Percentiles rank a stretch among this genome's conserved stretches.
Conservation (phyloP, 2,113 vertebrate genomes). For the Gobius niger region DNA sequence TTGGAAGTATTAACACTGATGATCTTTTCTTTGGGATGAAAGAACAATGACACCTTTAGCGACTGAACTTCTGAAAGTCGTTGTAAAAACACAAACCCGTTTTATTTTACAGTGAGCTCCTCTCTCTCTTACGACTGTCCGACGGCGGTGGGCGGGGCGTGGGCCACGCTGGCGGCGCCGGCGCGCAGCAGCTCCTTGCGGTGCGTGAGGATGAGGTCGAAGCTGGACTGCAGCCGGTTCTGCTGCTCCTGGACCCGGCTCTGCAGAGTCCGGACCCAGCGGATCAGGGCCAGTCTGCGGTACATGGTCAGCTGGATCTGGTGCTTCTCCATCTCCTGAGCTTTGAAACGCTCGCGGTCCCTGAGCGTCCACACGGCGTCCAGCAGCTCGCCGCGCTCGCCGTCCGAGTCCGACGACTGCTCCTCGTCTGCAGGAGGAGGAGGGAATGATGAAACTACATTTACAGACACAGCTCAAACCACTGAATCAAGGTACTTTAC, state of each 20-base stretch:
- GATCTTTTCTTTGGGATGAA: too few species aligned
- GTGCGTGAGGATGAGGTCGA: constrained; percentile 93
- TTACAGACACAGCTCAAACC: too few species aligned
- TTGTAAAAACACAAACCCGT: background rate
- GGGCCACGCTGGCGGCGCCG: constrained; percentile 44
- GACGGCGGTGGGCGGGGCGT: constrained; percentile 44
- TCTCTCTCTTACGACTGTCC: constrained; percentile 72
- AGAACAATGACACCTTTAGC: background rate
- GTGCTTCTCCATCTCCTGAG: constrained; percentile 94
- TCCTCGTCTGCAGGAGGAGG: background rate
- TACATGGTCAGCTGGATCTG: constrained; percentile 96
- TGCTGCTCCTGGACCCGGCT: constrained; percentile 88
- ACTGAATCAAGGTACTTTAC: too few species aligned
- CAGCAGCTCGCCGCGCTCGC: constrained; percentile 76
- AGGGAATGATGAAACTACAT: too few species aligned
- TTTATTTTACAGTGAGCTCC: constrained; percentile 10
- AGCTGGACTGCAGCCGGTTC: constrained; percentile 92
- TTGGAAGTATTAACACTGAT: too few species aligned
- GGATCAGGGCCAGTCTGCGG: constrained; percentile 90
- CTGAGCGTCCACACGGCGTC: constrained; percentile 87
- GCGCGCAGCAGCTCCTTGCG: constrained; percentile 91
- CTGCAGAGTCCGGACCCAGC: constrained; percentile 92
- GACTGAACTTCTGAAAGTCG: background rate
- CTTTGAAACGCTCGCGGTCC: constrained; percentile 91
- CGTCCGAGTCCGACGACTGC: constrained; percentile 70